Evolutionary conservation across 2,113 vertebrate genomes (phyloP), one percentile per base, ranked within the genome.

Genomic region (Sitta europaea): DNA sequence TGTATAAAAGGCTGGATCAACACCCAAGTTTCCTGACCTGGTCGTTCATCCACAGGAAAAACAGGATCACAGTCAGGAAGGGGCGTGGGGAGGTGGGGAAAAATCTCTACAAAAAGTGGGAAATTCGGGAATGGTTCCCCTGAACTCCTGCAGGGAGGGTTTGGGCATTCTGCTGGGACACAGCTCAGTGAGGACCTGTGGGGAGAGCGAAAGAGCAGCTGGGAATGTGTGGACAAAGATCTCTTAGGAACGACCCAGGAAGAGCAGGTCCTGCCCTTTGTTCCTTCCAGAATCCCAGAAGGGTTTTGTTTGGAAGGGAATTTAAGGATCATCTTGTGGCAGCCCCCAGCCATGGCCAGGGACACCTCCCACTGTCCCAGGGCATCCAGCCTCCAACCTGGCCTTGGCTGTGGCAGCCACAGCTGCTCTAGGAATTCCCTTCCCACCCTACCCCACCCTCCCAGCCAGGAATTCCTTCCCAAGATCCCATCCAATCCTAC

Each of bases 101-200:
- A 11, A 45, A 51, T 27, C 35, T 14, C 12, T 14, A 9, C 29
- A 43, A 42, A 66, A 33, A 3, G 6, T 0, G 23, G 22, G 29
- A 61, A 2, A 2, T 3, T 33, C 22, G 12, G 16, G 5, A 48
- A 53, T 19, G 1, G 1, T 7, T 50, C 4, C 7, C 0, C 1
- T 10, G 14, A 45, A 6, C 13, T 58, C 59, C 65, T 48, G 31
- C 9, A 14, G 42, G 29, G 42, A 3, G 14, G 5, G 13, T 90
- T n/a, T n/a, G n/a, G n/a, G n/a, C n/a, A n/a, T n/a, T n/a, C n/a
- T n/a, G n/a, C n/a, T n/a, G n/a, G n/a, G n/a, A n/a, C n/a, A n/a
- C n/a, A n/a, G n/a, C n/a, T n/a, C n/a, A n/a, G n/a, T n/a, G n/a
- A n/a, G n/a, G n/a, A n/a, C n/a, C n/a, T n/a, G n/a, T n/a, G n/a